Base-by-base conservation (phyloP, 2,797 vertebrate species). In the Muscicapa striata region DNA sequence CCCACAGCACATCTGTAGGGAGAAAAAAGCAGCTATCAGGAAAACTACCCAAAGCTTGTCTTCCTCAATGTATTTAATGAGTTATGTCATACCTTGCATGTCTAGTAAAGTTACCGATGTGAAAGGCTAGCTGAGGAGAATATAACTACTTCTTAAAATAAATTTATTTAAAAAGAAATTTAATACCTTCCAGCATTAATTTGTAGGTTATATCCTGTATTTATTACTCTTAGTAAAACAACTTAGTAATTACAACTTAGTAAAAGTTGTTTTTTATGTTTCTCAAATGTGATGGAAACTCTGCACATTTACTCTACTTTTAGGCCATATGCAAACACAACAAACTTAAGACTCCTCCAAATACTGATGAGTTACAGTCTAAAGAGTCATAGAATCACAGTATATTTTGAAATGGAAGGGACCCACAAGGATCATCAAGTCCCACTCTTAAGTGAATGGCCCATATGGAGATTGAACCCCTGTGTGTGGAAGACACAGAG, bases 381-480 rank as follows among this genome's bases (percentile, higher is more conserved):
- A 57, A 78, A 27, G 22, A 76, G 41, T 48, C 32, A 43, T 12
- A 43, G 49, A 62, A 57, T 57, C 66, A 36, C 12, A 16, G 13
- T 19, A 27, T 32, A 13, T 57, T 70, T 49, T 70, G 66, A 27
- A 8, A 49, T 86, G 26, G 36, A 70, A 36, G 18, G 18, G 15
- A 63, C 18, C 12, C 22, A 41, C 26, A 70, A 55, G 7, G 49
- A 36, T 41, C 24, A 55, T 16, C 5, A 29, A 41, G 17, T 77
- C 10, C 10, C 3, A 3, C 1, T 26, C 8, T 10, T 15, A 26
- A 63, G 5, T 41, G 64, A 63, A 41, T 70, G 26, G 36, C 5
- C 30, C 17, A 22, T 41, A 49, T 0, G 1, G 17, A 6, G 26
- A 32, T 23, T 36, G 36, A 70, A 9, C 21, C 5, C 9, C 7